These are phyloP conservation scores for Mesorhabditis sp. DNA, from an alignment of 2,888 invertebrate species.

Conservation along the genomic window DNA sequence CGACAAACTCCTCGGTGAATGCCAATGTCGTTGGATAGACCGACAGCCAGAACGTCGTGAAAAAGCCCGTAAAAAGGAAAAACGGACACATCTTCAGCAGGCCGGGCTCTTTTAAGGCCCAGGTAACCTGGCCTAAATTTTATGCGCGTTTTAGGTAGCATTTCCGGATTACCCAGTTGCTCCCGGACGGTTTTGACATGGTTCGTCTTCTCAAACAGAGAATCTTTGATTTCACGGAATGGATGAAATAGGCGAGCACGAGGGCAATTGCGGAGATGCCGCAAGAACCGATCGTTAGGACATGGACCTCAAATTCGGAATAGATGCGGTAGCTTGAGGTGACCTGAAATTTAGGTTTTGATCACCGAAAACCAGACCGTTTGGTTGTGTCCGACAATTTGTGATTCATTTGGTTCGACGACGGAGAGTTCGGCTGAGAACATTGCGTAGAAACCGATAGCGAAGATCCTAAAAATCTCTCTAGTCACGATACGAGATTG, in stretches of 20 bases:
- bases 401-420: not conserved
- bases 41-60: constrained; percentile 19
- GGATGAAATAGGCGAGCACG: not conserved
- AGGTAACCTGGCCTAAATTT: not conserved
- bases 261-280: not conserved
- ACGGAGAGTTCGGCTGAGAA: not conserved
- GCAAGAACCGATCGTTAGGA: not conserved
- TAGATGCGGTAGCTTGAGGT: not conserved
- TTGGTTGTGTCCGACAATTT: not conserved
- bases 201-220: constrained; percentile 1
- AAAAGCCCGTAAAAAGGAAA: constrained; percentile 1
- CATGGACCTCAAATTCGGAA: not conserved
- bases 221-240: not conserved
- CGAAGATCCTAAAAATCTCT: not conserved
- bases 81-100: not conserved
- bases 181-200: not conserved
- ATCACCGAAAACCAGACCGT: not conserved
- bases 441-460: not conserved
- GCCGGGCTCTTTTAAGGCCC: not conserved
- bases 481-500: too few species aligned
- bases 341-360: not conserved
- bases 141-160: not conserved
- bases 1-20: constrained; percentile 19
- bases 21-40: constrained; percentile 35
- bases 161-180: not conserved